These are phyloP conservation scores for Athrips mouffetella DNA, from an alignment of 2,888 invertebrate genomes.

Conservation along the genomic window DNA sequence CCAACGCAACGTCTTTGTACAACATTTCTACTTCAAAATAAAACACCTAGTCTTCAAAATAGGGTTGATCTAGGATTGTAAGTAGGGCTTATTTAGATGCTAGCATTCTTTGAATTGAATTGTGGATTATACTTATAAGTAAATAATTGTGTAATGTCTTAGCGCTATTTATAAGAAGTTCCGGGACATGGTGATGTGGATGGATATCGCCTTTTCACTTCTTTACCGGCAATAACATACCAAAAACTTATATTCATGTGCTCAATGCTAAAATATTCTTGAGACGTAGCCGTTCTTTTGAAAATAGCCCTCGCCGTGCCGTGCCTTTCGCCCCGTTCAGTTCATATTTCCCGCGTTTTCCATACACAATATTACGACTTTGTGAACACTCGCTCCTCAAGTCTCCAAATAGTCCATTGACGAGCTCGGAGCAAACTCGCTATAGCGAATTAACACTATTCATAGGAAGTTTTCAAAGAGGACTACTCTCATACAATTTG, in stretches of 20 bases:
- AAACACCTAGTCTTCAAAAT: too few species aligned
- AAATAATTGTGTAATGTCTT: too few species aligned
- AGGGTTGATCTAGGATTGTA: too few species aligned
- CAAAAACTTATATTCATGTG: not conserved
- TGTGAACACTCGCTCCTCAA: constrained; percentile 45
- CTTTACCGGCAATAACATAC: too few species aligned
- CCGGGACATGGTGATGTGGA: too few species aligned
- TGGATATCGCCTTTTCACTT: too few species aligned
- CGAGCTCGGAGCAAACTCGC: constrained; percentile 74
- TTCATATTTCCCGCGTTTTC: constrained; percentile 73
- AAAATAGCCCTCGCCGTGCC: constrained; percentile 57
- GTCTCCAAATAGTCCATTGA: constrained; percentile 75
- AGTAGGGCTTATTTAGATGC: too few species aligned
- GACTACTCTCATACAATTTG: constrained; percentile 78
- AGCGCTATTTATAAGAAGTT: too few species aligned
- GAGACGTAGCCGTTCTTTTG: constrained; percentile 36
- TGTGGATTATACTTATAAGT: too few species aligned
- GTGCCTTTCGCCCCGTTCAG: constrained; percentile 51
- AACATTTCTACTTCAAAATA: too few species aligned
- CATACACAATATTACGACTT: constrained; percentile 73
- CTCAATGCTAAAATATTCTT: constrained; percentile 12
- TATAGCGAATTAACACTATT: constrained; percentile 79
- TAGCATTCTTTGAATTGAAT: too few species aligned
- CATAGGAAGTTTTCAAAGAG: constrained; percentile 76
- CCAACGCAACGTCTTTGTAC: too few species aligned